Conservation (phyloP, 2,113 vertebrate genomes). For the Tragelaphus strepsiceros region DNA sequence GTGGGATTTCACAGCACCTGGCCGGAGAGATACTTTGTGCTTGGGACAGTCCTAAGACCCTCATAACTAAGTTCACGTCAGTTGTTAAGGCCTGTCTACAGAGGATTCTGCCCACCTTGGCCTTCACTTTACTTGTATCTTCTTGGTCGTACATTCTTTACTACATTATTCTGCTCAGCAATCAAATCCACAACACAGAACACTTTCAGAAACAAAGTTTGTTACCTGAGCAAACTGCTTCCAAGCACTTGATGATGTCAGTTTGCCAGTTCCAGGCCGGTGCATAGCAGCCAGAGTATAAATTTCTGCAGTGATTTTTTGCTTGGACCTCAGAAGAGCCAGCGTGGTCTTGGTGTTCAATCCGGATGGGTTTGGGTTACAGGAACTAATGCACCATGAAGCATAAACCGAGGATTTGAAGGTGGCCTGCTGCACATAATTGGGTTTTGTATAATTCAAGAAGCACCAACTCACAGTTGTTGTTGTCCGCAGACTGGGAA, state of each 20-base stretch:
- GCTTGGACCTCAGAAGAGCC: conserved; percentile 94
- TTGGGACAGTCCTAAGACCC: neutral
- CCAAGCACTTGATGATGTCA: conserved; percentile 97
- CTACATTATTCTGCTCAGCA: neutral
- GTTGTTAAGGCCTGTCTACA: neutral
- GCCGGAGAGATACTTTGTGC: neutral
- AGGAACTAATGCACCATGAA: conserved; percentile 95
- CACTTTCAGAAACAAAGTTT: neutral
- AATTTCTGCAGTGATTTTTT: conserved; percentile 87
- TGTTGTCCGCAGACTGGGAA: conserved; percentile 93
- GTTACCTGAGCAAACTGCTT: conserved; percentile 95
- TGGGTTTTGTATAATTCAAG: conserved; percentile 96
- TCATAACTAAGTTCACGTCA: neutral
- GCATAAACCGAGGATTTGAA: conserved; percentile 92
- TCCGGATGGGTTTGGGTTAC: conserved; percentile 95
- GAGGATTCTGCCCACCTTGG: neutral
- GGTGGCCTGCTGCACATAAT: conserved; percentile 84
- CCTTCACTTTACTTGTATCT: neutral
- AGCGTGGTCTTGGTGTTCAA: conserved; percentile 95
- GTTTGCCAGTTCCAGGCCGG: conserved; percentile 90
- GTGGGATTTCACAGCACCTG: neutral
- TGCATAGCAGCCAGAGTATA: conserved; percentile 91
- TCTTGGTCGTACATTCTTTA: neutral
- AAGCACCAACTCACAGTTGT: conserved; percentile 99
- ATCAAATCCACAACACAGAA: neutral